phyloP scores from a whole-genome alignment of 37 sponge, comb jelly and placozoan species.

The Beroe ovata region DNA sequence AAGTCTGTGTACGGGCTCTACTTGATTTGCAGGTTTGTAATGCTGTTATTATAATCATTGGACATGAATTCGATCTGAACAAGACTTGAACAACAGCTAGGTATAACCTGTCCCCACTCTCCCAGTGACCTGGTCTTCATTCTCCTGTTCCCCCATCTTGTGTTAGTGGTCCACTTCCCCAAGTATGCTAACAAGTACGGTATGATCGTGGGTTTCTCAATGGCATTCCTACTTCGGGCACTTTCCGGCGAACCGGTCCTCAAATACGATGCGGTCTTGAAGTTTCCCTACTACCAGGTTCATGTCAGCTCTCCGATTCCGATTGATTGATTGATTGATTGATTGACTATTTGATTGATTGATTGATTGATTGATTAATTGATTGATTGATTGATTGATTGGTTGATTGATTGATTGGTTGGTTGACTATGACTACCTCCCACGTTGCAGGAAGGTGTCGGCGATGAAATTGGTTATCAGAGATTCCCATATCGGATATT shows the following conservation, averaged over 20 bases:
- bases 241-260: slow-evolving; percentile 58
- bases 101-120: background rate
- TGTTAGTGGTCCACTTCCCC: slow-evolving; percentile 27
- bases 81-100: background rate
- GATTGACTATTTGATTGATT: no score
- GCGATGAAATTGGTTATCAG: background rate
- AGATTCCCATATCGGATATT: slow-evolving; percentile 29
- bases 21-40: slow-evolving; percentile 64
- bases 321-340: no score
- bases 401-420: no score
- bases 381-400: no score
- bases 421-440: no score
- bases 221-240: slow-evolving; percentile 18
- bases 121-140: slow-evolving; percentile 48
- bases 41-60: no score
- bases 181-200: slow-evolving; percentile 45
- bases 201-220: slow-evolving; percentile 40
- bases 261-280: slow-evolving; percentile 27
- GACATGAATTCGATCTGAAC: no score
- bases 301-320: no score
- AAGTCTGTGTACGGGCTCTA: slow-evolving; percentile 64
- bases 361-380: no score
- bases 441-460: slow-evolving; percentile 33
- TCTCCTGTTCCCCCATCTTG: slow-evolving; percentile 50
- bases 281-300: slow-evolving; percentile 20